Conservation (phyloP, 2,797 vertebrate genomes). For the Xiphorhynchus erythropygius region DNA sequence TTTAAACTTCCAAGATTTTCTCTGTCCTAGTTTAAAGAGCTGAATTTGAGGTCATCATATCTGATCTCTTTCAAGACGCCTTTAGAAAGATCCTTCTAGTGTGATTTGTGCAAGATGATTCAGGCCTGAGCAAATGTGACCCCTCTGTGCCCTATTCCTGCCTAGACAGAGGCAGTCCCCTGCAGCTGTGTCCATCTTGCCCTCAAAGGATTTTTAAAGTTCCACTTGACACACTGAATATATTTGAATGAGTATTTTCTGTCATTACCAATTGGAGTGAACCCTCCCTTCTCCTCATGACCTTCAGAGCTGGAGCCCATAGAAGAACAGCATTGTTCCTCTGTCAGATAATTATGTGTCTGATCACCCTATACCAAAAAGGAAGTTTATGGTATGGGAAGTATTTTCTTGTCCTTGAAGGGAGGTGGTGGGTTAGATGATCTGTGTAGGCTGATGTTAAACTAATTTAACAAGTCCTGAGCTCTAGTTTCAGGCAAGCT, state of each 20-base stretch:
- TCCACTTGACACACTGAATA: constrained; percentile 10
- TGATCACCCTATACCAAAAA: not conserved
- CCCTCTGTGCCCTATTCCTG: constrained; percentile 4
- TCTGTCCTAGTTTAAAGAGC: not conserved
- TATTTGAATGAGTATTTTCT: constrained; percentile 32
- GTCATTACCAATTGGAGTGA: constrained; percentile 3
- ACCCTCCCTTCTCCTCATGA: constrained; percentile 3
- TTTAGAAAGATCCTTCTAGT: constrained; percentile 11
- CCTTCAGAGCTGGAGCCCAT: not conserved
- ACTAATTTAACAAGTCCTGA: not conserved
- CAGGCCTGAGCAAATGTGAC: constrained; percentile 32
- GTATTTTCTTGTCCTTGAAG: not conserved
- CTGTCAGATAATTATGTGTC: not conserved
- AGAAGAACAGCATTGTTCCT: not conserved
- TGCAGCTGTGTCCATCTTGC: constrained; percentile 44
- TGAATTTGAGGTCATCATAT: constrained; percentile 11
- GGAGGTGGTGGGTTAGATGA: not conserved
- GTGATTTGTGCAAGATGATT: not conserved
- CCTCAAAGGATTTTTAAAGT: constrained; percentile 37
- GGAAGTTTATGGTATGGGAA: not conserved
- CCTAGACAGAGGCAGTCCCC: constrained; percentile 20
- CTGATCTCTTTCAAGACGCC: not conserved
- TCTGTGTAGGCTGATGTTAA: not conserved
- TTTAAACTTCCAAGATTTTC: not conserved
- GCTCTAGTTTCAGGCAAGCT: not conserved